Evolutionary conservation across 2,797 vertebrate species (phyloP), one percentile per base, ranked within the genome.

Genomic region (Enteromius fasciolatus): DNA sequence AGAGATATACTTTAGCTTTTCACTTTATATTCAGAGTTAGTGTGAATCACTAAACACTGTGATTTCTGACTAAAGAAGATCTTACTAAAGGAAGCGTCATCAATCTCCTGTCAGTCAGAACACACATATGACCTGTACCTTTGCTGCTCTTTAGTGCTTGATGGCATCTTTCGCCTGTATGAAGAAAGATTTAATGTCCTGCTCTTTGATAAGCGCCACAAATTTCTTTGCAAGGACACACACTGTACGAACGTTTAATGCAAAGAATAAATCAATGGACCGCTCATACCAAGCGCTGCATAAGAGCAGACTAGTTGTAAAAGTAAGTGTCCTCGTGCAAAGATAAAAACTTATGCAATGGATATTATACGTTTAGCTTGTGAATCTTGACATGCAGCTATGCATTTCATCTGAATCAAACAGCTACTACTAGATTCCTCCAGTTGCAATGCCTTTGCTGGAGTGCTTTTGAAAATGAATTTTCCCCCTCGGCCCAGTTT

Each of bases 331-430:
- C 59, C 39, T 64, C n/a, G 50, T 85, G 87, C 86, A 88, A 88
- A 86, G 90, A 86, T 90, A 89, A 88, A 91, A 87, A 80, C 87
- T 90, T 90, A 90, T 81, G 82, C 87, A 89, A 78, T 82, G 77
- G 81, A 85, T 84, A 83, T 74, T 67, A 77, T 66, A 90, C 81
- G 86, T 88, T 87, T 81, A 72, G 84, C 80, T 84, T 75, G 78
- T 88, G 89, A 88, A 90, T 90, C 86, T 78, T 6, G 66, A 36
- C 4, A 15, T n/a, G 75, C 59, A 48, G 25, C 39, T 11, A 4
- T 73, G 50, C 6, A 59, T 75, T 59, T 76, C 14, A 59, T 75
- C n/a, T 75, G 9, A 75, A 59, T 75, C 41, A 72, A 25, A 61
- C 61, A 72, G 14, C 69, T 9, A 69, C 33, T 6, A 46, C 11